These are phyloP conservation scores for Oscheius onirici DNA, from an alignment of 2,888 invertebrate genomes.

Conservation along the genomic window DNA sequence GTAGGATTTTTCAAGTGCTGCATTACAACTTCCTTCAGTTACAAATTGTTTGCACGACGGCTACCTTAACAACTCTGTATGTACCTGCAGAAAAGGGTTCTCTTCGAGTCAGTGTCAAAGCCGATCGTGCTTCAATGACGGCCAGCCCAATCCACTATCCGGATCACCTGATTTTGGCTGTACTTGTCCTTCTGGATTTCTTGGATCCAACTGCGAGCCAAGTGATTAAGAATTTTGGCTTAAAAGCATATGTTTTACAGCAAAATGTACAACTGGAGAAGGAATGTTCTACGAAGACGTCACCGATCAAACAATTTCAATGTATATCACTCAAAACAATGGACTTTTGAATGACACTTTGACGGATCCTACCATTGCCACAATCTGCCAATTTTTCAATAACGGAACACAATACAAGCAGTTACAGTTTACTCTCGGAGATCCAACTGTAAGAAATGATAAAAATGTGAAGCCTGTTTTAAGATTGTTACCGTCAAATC, in stretches of 20 bases:
- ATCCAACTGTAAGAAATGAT: background rate
- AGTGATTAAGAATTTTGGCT: background rate
- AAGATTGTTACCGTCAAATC: no score
- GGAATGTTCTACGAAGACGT: constrained; percentile 1
- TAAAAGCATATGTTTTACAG: background rate
- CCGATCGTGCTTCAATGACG: constrained; percentile 10
- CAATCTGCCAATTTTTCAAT: background rate
- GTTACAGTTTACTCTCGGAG: background rate
- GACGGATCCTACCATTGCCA: background rate
- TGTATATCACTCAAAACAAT: constrained; percentile 9
- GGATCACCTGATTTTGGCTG: background rate
- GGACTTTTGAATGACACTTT: background rate
- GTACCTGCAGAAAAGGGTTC: background rate
- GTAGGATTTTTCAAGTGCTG: background rate
- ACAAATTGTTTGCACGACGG: constrained; percentile 5
- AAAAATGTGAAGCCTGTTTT: background rate
- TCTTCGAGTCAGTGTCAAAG: background rate
- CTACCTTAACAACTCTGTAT: background rate
- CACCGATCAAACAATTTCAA: constrained; percentile 6
- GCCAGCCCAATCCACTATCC: no score
- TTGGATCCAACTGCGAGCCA: constrained; percentile 26
- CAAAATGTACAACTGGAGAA: constrained; percentile 15
- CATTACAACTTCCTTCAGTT: background rate
- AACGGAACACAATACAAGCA: background rate
- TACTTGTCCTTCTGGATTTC: constrained; percentile 23